Evolutionary conservation across 2,797 vertebrate genomes (phyloP).

Genomic region (Carduelis carduelis): DNA sequence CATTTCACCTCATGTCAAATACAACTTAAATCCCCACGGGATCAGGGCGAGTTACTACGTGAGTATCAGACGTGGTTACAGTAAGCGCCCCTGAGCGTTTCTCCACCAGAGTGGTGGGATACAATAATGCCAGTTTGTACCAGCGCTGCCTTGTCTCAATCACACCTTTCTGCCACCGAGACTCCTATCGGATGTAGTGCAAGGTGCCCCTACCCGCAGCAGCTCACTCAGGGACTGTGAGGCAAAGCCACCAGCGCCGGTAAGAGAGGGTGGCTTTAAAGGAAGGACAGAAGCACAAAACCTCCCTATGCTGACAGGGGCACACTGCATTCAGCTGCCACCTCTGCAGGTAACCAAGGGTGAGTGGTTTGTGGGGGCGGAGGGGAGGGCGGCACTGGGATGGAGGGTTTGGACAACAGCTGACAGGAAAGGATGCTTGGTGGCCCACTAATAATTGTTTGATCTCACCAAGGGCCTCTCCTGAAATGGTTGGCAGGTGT

Average conservation of each 20-base stretch:
- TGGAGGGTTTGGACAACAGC: neutral
- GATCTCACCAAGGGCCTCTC: neutral
- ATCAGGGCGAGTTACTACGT: neutral
- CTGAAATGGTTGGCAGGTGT: neutral
- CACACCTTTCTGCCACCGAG: accelerated
- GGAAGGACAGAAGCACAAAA: neutral
- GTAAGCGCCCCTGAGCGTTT: accelerated
- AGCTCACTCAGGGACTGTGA: neutral
- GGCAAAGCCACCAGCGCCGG: neutral
- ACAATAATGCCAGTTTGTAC: neutral
- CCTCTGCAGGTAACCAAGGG: neutral
- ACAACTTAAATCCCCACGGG: neutral
- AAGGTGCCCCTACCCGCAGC: accelerated
- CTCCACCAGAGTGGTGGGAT: too few species aligned
- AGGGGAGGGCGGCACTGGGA: neutral
- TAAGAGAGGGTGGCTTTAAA: neutral
- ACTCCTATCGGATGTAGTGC: accelerated
- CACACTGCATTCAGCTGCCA: neutral
- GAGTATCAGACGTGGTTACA: neutral
- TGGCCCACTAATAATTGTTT: neutral
- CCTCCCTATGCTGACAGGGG: accelerated
- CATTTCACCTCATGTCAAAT: neutral
- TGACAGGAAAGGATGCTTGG: neutral
- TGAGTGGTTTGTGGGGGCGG: neutral
- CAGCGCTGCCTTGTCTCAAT: neutral